phyloP scores from a whole-genome alignment of 1,140 invertebrate species.

The Drosophila mauritiana region DNA sequence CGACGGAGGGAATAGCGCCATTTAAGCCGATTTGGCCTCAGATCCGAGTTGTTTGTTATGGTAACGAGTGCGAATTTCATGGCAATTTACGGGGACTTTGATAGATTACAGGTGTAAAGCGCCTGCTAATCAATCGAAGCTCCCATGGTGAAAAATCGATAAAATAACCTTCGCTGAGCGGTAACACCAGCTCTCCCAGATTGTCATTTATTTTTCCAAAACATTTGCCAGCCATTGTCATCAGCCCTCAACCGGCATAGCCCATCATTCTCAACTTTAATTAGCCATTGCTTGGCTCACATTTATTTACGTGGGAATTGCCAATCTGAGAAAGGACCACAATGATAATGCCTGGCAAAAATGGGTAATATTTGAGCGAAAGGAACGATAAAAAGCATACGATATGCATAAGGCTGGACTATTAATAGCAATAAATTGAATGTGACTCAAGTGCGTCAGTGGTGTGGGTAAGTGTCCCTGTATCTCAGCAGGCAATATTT shows the following conservation, averaged over 20 bases:
- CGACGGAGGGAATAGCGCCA: slow-evolving; percentile 17
- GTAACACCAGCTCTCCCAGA: slow-evolving; percentile 12
- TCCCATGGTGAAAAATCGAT: slow-evolving; percentile 20
- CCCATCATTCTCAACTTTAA: slow-evolving; percentile 37
- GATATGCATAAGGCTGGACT: slow-evolving; percentile 57
- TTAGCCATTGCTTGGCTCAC: slow-evolving; percentile 24
- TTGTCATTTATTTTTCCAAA: slow-evolving; percentile 43
- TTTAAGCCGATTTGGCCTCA: slow-evolving; percentile 49
- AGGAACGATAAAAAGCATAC: slow-evolving; percentile 59
- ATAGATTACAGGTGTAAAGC: slow-evolving; percentile 45
- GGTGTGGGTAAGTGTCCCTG: slow-evolving; percentile 20
- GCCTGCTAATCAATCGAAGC: slow-evolving; percentile 37
- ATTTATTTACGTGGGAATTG: slow-evolving; percentile 7
- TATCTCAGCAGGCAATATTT: slow-evolving; percentile 55
- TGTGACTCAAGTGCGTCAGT: slow-evolving; percentile 35
- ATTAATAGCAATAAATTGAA: slow-evolving; percentile 79
- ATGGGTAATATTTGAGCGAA: slow-evolving; percentile 56
- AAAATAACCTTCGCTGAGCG: background rate
- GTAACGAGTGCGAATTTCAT: slow-evolving; percentile 45
- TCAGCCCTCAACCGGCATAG: background rate
- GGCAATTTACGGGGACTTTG: slow-evolving; percentile 27
- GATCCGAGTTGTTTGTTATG: slow-evolving; percentile 19
- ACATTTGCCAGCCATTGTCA: slow-evolving; percentile 38
- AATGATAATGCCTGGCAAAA: slow-evolving; percentile 15
- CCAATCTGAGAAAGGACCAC: slow-evolving; percentile 19